These are phyloP conservation scores for Meloidogyne chitwoodi DNA, from an alignment of 1,140 invertebrate genomes.

Conservation along the genomic window DNA sequence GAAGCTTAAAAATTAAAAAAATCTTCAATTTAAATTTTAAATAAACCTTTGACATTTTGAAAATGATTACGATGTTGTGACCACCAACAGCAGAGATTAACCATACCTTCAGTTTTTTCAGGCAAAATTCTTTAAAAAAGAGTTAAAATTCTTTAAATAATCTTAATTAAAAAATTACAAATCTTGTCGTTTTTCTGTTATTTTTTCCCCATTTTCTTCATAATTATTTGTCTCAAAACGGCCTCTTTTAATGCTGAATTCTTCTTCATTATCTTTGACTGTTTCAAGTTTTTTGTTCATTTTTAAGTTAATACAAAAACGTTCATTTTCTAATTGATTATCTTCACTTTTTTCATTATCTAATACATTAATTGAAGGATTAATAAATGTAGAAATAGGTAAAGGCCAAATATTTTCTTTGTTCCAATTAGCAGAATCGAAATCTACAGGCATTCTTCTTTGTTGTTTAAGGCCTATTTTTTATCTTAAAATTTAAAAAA, in stretches of 20 bases:
- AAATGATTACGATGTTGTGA: background rate
- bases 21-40: too few species aligned
- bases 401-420: conserved; percentile 5
- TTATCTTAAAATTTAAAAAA: background rate
- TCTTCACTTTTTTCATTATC: background rate
- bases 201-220: background rate
- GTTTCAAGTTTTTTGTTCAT: background rate
- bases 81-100: background rate
- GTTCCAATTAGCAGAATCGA: conserved; percentile 1
- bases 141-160: too few species aligned
- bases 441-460: background rate
- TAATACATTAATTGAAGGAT: background rate
- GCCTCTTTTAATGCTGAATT: background rate
- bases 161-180: too few species aligned
- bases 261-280: background rate
- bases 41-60: background rate
- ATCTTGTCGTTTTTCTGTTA: too few species aligned
- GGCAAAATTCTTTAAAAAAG: too few species aligned
- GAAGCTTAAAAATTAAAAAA: too few species aligned
- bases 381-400: background rate
- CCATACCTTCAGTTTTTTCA: background rate
- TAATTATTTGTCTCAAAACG: background rate
- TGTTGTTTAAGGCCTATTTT: background rate
- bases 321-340: background rate
- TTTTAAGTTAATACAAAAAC: background rate